Conservation (phyloP, 2,797 vertebrate genomes). For the Cygnus olor region DNA sequence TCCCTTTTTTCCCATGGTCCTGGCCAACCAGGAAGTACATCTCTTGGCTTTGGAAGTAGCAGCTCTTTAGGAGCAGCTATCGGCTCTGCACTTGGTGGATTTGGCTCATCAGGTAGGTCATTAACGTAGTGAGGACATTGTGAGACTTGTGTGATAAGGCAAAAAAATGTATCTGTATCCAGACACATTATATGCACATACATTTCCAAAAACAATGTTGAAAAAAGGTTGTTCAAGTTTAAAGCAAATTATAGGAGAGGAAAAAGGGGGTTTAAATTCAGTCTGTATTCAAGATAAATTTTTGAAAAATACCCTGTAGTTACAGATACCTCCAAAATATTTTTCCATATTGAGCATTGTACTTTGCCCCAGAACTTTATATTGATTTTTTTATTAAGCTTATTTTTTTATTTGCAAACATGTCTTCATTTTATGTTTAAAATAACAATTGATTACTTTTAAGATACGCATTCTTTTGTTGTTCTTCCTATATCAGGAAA, state of each 20-base stretch:
- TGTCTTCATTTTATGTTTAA: neutral
- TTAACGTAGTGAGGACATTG: constrained; percentile 52
- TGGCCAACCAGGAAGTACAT: constrained; percentile 88
- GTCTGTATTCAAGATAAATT: neutral
- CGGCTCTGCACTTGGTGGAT: constrained; percentile 95
- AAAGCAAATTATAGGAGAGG: neutral
- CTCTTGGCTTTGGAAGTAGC: constrained; percentile 93
- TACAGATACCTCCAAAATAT: neutral
- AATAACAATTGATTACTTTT: neutral
- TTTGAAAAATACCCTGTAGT: neutral
- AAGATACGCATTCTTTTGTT: neutral
- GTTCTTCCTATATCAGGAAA: neutral
- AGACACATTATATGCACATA: neutral
- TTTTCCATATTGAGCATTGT: neutral
- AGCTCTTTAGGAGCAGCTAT: constrained; percentile 93
- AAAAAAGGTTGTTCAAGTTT: neutral
- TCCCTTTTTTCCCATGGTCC: constrained; percentile 97
- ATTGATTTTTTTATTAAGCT: neutral
- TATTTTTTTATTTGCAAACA: neutral
- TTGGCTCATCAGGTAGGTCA: constrained; percentile 93
- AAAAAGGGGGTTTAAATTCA: neutral
- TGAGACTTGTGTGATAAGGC: constrained; percentile 27
- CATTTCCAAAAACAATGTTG: neutral
- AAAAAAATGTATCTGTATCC: constrained; percentile 2
- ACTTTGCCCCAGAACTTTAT: neutral